These are phyloP conservation scores for Nasonia oneida DNA, from an alignment of 2,888 invertebrate species.

Conservation along the genomic window DNA sequence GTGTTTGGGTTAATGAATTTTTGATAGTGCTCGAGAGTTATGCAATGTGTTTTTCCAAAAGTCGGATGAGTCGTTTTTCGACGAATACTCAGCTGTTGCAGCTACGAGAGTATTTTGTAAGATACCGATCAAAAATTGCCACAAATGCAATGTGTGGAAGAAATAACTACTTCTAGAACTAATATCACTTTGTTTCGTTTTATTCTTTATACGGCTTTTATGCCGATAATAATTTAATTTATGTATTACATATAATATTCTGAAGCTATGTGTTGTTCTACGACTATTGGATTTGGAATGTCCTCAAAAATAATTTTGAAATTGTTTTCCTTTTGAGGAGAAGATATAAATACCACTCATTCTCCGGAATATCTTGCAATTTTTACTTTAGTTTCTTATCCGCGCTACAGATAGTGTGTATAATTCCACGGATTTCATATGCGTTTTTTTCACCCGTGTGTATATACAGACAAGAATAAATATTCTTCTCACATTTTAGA, in stretches of 20 bases:
- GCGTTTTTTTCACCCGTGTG: background rate
- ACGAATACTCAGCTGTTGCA: background rate
- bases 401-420: background rate
- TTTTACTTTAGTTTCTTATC: constrained; percentile 11
- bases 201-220: background rate
- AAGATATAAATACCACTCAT: background rate
- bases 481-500: background rate
- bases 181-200: background rate
- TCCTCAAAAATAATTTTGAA: background rate
- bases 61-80: background rate
- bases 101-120: too few relatives aligned
- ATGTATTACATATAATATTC: too few relatives aligned
- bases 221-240: too few relatives aligned
- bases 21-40: constrained; percentile 41
- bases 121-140: too few relatives aligned
- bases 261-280: too few relatives aligned
- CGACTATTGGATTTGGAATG: too few relatives aligned
- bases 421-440: constrained; percentile 14
- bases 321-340: background rate
- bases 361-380: constrained; percentile 7
- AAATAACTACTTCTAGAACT: background rate
- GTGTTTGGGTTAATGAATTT: constrained; percentile 55
- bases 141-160: too few relatives aligned
- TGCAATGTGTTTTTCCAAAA: constrained; percentile 56
- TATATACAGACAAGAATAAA: background rate